Evolutionary conservation across 2,113 vertebrate genomes (phyloP).

Genomic region (Corythoichthys haematopterus): DNA sequence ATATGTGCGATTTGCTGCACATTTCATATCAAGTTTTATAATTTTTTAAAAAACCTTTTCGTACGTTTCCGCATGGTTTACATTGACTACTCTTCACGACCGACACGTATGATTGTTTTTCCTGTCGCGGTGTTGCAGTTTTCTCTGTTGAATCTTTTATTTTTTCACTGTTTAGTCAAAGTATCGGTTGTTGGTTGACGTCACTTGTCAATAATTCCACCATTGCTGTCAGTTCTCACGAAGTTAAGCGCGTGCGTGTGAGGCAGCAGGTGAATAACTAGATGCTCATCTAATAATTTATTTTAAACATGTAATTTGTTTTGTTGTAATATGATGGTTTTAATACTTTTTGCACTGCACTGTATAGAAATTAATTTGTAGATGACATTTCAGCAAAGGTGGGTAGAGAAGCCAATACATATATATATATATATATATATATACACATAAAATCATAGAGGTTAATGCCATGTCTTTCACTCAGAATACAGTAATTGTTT

Average conservation of each 20-base stretch:
- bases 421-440: too few species aligned
- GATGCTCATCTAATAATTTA: neutral
- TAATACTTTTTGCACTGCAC: too few species aligned
- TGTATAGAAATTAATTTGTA: too few species aligned
- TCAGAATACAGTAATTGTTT: too few species aligned
- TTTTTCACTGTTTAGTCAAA: neutral
- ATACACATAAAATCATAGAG: too few species aligned
- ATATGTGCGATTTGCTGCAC: neutral
- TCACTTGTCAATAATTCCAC: constrained; percentile 27
- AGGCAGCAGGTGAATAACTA: constrained; percentile 35
- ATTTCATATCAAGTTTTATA: neutral
- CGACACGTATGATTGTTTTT: constrained; percentile 13
- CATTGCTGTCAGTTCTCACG: neutral
- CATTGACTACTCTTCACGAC: constrained; percentile 9
- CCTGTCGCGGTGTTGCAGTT: too few species aligned
- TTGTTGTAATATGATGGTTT: too few species aligned
- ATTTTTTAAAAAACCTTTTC: neutral
- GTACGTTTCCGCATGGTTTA: constrained; percentile 58
- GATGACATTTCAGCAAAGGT: too few species aligned
- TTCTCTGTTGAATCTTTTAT: neutral
- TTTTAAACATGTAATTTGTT: neutral
- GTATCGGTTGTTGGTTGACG: constrained; percentile 33
- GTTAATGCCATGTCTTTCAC: too few species aligned
- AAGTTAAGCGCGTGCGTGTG: constrained; percentile 3
- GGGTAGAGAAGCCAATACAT: too few species aligned